These are phyloP conservation scores for Allacma fusca DNA, from an alignment of 2,888 invertebrate species.

Conservation along the genomic window DNA sequence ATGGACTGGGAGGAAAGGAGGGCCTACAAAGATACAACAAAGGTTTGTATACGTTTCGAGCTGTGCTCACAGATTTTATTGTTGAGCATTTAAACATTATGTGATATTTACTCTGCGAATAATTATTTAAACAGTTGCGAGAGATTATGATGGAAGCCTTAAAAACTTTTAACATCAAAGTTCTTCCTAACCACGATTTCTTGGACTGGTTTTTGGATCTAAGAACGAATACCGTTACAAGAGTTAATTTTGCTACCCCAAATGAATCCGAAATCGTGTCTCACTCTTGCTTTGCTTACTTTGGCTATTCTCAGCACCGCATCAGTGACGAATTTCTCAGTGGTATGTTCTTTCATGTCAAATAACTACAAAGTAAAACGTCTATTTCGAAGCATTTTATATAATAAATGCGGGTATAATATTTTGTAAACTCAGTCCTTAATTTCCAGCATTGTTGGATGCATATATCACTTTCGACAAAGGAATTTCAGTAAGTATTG, in stretches of 20 bases:
- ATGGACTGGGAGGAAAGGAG: constrained; percentile 51
- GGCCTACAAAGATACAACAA: constrained; percentile 36
- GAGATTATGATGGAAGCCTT: constrained; percentile 45
- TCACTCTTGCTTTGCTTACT: constrained; percentile 55
- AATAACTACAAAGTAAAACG: no score
- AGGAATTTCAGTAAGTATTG: constrained; percentile 71
- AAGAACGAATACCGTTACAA: constrained; percentile 51
- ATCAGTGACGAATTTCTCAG: constrained; percentile 57
- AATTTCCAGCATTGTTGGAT: constrained; percentile 50
- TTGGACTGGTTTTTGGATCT: constrained; percentile 52
- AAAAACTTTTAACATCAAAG: constrained; percentile 41
- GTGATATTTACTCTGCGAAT: no score
- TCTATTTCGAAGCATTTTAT: no score
- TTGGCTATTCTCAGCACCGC: constrained; percentile 50
- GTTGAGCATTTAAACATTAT: background rate
- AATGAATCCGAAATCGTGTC: constrained; percentile 44
- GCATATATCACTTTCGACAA: constrained; percentile 66
- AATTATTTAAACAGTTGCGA: constrained; percentile 37
- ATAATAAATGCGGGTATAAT: constrained; percentile 72
- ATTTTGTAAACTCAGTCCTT: background rate
- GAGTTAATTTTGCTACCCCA: constrained; percentile 49
- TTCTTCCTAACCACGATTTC: constrained; percentile 52
- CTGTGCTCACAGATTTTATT: no score
- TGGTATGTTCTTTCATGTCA: constrained; percentile 62
- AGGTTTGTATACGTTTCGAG: no score